phyloP scores from a whole-genome alignment of 2,797 vertebrate genomes.

The Momotus momota region DNA sequence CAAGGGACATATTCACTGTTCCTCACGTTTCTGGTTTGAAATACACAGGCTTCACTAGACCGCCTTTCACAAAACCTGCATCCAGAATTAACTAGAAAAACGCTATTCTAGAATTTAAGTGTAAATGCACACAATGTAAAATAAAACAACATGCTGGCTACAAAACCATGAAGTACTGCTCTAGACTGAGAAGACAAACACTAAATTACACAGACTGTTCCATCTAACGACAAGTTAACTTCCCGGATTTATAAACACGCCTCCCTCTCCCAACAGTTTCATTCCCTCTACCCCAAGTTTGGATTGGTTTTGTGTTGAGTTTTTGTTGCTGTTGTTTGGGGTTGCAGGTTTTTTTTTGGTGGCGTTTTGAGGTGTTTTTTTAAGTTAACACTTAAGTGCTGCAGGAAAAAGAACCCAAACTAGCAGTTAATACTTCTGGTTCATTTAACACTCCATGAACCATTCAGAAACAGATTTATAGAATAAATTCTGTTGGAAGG shows the following conservation, averaged over 20 bases:
- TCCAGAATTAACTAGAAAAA: neutral
- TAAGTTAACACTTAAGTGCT: neutral
- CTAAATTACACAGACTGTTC: neutral
- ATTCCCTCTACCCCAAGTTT: neutral
- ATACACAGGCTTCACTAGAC: neutral
- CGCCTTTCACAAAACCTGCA: neutral
- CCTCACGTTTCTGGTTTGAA: neutral
- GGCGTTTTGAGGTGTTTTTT: neutral
- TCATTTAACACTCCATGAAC: conserved; percentile 10
- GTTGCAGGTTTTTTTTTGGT: neutral
- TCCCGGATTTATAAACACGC: neutral
- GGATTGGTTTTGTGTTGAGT: neutral
- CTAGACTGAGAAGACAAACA: neutral
- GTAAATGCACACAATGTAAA: neutral
- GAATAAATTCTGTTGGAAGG: neutral
- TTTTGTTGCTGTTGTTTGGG: neutral
- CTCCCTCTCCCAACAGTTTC: neutral
- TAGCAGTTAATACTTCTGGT: neutral
- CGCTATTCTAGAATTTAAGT: neutral
- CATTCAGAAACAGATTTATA: neutral
- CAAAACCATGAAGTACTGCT: neutral
- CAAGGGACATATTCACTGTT: neutral
- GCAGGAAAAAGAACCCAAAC: neutral
- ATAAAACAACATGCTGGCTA: neutral
- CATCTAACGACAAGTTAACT: neutral